These are phyloP conservation scores for Phlogophora meticulosa DNA, from an alignment of 2,888 invertebrate species.

Conservation along the genomic window DNA sequence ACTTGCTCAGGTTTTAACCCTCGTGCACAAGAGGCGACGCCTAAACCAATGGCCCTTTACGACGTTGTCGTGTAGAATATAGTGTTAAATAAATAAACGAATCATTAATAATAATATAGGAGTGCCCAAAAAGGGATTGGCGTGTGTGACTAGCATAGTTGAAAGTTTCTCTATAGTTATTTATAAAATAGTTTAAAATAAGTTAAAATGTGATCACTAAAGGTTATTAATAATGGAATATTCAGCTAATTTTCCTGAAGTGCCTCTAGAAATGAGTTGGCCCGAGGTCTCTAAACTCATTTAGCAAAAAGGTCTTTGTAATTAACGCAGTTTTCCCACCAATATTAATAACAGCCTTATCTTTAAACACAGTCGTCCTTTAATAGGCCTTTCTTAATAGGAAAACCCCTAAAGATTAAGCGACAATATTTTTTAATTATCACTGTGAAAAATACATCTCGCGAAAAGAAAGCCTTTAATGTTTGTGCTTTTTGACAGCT, in stretches of 20 bases:
- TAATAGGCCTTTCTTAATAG: conserved; percentile 32
- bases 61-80: no score
- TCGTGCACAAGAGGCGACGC: no score
- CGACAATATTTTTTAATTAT: conserved; percentile 1
- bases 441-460: neutral
- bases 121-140: no score
- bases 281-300: conserved; percentile 32
- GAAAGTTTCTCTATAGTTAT: neutral
- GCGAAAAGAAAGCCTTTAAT: no score
- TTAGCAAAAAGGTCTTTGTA: conserved; percentile 53
- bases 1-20: no score
- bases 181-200: neutral
- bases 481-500: no score
- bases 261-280: conserved; percentile 6
- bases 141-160: neutral
- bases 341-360: conserved; percentile 55
- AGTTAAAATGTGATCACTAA: neutral
- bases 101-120: no score
- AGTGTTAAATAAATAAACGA: no score
- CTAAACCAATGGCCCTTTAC: no score
- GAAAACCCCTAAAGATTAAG: conserved; percentile 23
- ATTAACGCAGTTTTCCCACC: conserved; percentile 47
- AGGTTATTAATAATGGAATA: conserved; percentile 14
- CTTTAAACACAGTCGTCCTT: conserved; percentile 36
- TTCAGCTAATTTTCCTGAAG: conserved; percentile 25